Base-by-base conservation (phyloP, 2,797 vertebrate species). In the Triplophysa bombifrons region DNA sequence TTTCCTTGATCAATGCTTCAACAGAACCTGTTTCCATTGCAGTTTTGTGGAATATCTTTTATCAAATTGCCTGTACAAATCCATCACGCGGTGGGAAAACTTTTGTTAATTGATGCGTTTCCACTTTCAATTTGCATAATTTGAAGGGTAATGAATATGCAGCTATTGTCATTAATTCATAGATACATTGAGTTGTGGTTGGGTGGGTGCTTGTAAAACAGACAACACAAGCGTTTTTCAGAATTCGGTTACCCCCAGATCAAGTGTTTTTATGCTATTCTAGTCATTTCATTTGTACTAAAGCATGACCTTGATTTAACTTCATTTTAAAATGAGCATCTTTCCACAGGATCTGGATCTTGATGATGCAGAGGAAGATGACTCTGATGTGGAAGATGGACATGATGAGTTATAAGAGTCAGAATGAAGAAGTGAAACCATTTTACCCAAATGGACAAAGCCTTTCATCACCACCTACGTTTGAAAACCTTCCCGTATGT, bases 361-460 rank as follows among this genome's bases (percentile, higher is more conserved):
- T 20, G 95, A 95, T 4, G 96, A 96, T 41, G 50, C 91, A 1
- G 96, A 87, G 13, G 94, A 93, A 0, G 91, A 90, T 0, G 94
- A 97, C 14, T 96, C 96, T 2, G 97, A 98, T 1, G 87, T 91
- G 4, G 96, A 97, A 68, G 96, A 95, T 0, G 92, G 89, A 55
- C 95, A 96, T 55, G 97, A 98, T 22, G 98, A 99, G 88, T 95
- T 99, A 90, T 99, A 95, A 94, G 85, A 66, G 82, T 50, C 77
- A 82, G 75, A 30, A 51, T 51, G 56, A 71, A 81, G 82, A 84
- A 83, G 83, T 87, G 88, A 90, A 48, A 48, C 46, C 46, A 3
- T 48, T 48, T 48, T 48, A 48, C 46, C 46, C 46, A 48, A 48
- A 48, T 48, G 46, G 89, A 88, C 74, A 30, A 90, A 89, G 89